phyloP scores from a whole-genome alignment of 1,140 invertebrate species.

The Agrilus planipennis region DNA sequence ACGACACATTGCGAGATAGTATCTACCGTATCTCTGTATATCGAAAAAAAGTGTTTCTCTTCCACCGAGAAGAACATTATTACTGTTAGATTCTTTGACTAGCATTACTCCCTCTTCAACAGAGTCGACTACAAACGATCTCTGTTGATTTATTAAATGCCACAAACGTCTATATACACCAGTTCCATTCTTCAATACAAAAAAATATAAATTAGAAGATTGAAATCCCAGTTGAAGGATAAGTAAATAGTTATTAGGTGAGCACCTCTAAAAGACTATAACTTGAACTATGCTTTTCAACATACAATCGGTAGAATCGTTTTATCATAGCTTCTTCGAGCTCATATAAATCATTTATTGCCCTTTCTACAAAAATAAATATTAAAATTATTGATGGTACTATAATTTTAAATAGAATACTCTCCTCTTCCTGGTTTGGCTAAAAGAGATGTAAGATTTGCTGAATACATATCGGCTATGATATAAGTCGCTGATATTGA shows the following conservation, averaged over 20 bases:
- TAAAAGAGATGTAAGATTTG: slow-evolving; percentile 55
- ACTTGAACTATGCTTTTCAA: slow-evolving; percentile 55
- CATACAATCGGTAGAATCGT: slow-evolving; percentile 46
- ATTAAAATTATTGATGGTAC: background rate
- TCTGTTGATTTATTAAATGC: slow-evolving; percentile 43
- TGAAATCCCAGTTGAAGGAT: too few species aligned
- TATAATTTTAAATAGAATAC: background rate
- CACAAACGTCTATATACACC: slow-evolving; percentile 53
- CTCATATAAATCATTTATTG: slow-evolving; percentile 48
- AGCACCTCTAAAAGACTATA: slow-evolving; percentile 51
- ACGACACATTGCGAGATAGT: background rate
- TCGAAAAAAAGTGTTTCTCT: slow-evolving; percentile 58
- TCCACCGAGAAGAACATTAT: slow-evolving; percentile 50
- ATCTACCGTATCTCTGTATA: slow-evolving; percentile 51
- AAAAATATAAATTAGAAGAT: background rate
- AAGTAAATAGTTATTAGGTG: too few species aligned
- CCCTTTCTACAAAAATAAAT: slow-evolving; percentile 37
- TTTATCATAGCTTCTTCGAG: slow-evolving; percentile 48
- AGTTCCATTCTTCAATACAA: slow-evolving; percentile 49
- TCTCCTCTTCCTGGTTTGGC: slow-evolving; percentile 46
- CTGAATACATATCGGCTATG: slow-evolving; percentile 59
- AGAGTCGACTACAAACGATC: slow-evolving; percentile 42
- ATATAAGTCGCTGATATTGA: slow-evolving; percentile 57
- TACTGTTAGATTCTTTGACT: slow-evolving; percentile 38
- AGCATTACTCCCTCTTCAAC: slow-evolving; percentile 51